These are phyloP conservation scores for Heliocidaris erythrogramma DNA, from an alignment of 35 echinoderm and acorn worm species.

Conservation along the genomic window DNA sequence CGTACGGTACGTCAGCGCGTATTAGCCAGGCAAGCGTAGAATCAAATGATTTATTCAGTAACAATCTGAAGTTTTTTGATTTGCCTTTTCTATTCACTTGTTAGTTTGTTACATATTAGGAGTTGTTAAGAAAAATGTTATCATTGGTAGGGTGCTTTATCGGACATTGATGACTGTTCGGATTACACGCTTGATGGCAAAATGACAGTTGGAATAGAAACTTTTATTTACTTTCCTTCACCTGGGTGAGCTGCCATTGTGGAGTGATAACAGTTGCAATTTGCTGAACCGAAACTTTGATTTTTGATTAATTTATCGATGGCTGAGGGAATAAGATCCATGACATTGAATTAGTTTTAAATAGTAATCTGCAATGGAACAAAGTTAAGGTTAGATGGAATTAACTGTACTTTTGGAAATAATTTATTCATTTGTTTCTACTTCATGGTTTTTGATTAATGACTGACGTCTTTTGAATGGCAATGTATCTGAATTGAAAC, in stretches of 20 bases:
- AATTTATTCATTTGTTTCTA: background rate
- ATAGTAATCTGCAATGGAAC: background rate
- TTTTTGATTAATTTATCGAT: background rate
- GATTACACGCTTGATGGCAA: background rate
- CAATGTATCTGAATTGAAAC: background rate
- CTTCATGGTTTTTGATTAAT: background rate
- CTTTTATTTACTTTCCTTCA: background rate
- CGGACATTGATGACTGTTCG: background rate
- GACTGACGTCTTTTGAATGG: background rate
- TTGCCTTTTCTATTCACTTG: background rate
- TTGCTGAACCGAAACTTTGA: background rate
- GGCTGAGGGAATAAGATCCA: background rate
- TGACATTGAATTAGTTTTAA: background rate
- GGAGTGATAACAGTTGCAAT: background rate
- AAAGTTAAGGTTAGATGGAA: background rate
- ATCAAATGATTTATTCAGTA: background rate
- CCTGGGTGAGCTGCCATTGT: background rate
- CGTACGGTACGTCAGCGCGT: background rate
- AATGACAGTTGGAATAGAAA: background rate
- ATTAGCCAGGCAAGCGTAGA: background rate
- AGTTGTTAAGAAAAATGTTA: slow-evolving; percentile 19
- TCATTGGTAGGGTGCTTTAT: background rate
- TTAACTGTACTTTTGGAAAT: background rate
- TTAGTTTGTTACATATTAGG: background rate
- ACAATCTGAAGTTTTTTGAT: background rate